phyloP scores from a whole-genome alignment of 2,888 invertebrate species.

The Beris morrisii region DNA sequence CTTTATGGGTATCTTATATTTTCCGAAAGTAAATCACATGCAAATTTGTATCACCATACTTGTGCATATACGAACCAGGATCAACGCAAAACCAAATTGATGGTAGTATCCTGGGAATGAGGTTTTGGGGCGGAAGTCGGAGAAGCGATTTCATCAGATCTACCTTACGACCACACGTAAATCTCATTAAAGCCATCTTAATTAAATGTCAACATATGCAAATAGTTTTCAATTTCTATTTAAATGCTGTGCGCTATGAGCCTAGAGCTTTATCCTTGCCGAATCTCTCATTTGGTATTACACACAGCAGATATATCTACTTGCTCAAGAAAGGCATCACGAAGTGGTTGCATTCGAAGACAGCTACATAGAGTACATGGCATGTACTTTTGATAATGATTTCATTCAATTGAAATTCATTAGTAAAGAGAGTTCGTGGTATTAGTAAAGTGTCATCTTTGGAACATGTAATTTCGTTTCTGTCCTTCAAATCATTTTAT shows the following conservation, averaged over 20 bases:
- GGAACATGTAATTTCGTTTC: too few relatives aligned
- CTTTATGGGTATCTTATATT: neutral
- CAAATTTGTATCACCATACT: neutral
- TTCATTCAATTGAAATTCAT: too few relatives aligned
- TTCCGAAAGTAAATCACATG: neutral
- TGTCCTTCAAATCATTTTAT: too few relatives aligned
- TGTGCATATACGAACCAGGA: neutral
- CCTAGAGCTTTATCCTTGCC: neutral
- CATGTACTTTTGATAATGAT: too few relatives aligned
- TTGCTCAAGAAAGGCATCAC: too few relatives aligned
- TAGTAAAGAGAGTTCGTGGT: too few relatives aligned
- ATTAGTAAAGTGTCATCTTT: too few relatives aligned
- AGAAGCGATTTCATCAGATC: too few relatives aligned
- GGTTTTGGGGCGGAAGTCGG: too few relatives aligned
- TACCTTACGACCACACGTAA: neutral
- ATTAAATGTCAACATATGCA: constrained; percentile 49
- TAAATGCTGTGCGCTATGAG: constrained; percentile 7
- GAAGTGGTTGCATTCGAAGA: too few relatives aligned
- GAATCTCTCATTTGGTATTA: neutral
- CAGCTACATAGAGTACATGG: too few relatives aligned
- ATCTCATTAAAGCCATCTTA: constrained; percentile 45
- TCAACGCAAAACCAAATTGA: neutral
- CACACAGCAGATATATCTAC: too few relatives aligned
- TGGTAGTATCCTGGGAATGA: neutral
- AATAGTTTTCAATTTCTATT: constrained; percentile 38